These are phyloP conservation scores for Pedetes capensis DNA, from an alignment of 2,113 vertebrate species.

Conservation along the genomic window DNA sequence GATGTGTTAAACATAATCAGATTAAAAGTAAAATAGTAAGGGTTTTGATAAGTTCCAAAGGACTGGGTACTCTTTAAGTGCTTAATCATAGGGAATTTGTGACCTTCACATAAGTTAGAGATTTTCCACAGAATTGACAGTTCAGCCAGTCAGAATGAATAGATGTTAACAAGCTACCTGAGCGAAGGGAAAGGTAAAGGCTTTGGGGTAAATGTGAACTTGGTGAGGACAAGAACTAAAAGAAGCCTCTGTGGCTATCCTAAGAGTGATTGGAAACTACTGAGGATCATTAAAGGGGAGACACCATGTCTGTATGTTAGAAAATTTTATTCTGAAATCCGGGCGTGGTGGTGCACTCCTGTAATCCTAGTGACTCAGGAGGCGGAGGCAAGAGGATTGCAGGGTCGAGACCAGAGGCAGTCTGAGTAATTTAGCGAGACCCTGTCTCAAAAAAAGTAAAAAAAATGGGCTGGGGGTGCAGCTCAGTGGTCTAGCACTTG, in stretches of 20 bases:
- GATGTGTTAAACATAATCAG: not conserved
- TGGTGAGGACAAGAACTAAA: not conserved
- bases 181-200: not conserved
- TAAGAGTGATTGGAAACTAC: not conserved
- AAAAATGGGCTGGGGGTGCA: too few species aligned
- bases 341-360: too few species aligned
- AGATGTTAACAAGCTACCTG: not conserved
- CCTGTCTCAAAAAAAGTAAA: too few species aligned
- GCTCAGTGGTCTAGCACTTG: too few species aligned
- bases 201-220: not conserved
- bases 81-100: not conserved
- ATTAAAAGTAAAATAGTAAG: constrained; percentile 4
- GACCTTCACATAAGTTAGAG: not conserved
- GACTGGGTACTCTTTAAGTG: not conserved
- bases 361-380: too few species aligned
- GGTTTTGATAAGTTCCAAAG: not conserved
- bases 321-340: not conserved
- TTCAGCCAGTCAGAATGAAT: not conserved
- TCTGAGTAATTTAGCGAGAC: too few species aligned
- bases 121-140: not conserved
- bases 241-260: not conserved
- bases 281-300: not conserved
- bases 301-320: not conserved
- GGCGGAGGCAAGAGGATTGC: too few species aligned
- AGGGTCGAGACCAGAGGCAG: too few species aligned